phyloP scores from a whole-genome alignment of 2,797 vertebrate species.

The Phylloscopus collybita region DNA sequence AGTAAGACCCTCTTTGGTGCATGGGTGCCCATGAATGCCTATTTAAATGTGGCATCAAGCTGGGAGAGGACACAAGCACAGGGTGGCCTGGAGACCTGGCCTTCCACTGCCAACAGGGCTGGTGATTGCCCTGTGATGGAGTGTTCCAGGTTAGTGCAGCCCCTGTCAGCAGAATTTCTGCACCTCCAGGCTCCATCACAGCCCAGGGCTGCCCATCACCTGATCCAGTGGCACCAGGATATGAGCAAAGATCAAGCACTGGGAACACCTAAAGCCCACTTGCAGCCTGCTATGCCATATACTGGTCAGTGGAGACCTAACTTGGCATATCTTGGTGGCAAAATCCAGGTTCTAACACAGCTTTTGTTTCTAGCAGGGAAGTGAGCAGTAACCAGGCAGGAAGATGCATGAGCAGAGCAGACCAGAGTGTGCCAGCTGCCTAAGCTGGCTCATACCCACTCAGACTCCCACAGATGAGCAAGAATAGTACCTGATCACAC shows the following conservation, averaged over 20 bases:
- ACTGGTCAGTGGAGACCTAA: rapidly evolving
- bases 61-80: background rate
- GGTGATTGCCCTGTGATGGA: background rate
- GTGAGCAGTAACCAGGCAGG: background rate
- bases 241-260: rapidly evolving
- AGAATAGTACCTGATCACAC: conserved; percentile 46
- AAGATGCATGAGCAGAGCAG: background rate
- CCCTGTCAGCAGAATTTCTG: background rate
- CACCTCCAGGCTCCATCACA: background rate
- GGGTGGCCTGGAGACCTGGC: background rate
- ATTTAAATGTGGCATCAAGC: rapidly evolving
- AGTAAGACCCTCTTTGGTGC: background rate
- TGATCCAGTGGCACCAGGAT: background rate
- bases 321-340: background rate
- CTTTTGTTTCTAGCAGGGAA: background rate
- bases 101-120: background rate
- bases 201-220: background rate
- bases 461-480: conserved; percentile 16
- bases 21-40: background rate
- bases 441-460: background rate
- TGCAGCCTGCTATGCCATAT: rapidly evolving
- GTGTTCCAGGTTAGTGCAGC: background rate
- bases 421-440: background rate
- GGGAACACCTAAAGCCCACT: rapidly evolving
- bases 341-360: background rate